Conservation (phyloP, 2,113 vertebrate genomes). For the Oenanthe melanoleuca region DNA sequence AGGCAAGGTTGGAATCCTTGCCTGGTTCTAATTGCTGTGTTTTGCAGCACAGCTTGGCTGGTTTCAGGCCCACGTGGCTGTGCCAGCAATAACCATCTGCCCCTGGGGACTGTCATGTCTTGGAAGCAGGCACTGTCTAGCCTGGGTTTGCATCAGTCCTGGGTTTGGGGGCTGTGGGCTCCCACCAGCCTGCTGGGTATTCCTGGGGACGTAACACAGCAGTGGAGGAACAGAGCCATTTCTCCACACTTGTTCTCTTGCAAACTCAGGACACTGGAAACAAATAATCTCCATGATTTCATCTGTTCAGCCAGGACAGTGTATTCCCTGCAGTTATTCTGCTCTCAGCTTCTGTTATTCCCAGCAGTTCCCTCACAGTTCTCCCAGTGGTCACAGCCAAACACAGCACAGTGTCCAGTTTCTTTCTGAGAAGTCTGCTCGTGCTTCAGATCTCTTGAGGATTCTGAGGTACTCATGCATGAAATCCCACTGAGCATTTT, state of each 20-base stretch:
- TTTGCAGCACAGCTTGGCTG: slow-evolving; percentile 49
- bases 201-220: background rate
- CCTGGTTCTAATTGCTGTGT: slow-evolving; percentile 49
- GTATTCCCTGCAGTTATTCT: background rate
- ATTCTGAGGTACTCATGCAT: background rate
- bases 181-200: background rate
- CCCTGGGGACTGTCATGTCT: background rate
- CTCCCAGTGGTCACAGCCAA: background rate
- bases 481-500: background rate
- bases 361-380: background rate
- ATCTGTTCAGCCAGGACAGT: background rate
- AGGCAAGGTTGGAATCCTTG: slow-evolving; percentile 42
- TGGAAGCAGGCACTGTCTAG: slow-evolving; percentile 36
- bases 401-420: background rate
- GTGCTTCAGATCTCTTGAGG: background rate
- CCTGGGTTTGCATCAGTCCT: slow-evolving; percentile 3
- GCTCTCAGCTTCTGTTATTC: background rate
- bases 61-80: slow-evolving; percentile 35
- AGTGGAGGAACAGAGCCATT: background rate
- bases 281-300: background rate
- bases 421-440: background rate
- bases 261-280: background rate
- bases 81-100: slow-evolving; percentile 63
- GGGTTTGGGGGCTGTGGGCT: background rate
- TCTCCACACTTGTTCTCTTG: background rate